Conservation (phyloP, 2,888 invertebrate species). For the Beris morrisii region DNA sequence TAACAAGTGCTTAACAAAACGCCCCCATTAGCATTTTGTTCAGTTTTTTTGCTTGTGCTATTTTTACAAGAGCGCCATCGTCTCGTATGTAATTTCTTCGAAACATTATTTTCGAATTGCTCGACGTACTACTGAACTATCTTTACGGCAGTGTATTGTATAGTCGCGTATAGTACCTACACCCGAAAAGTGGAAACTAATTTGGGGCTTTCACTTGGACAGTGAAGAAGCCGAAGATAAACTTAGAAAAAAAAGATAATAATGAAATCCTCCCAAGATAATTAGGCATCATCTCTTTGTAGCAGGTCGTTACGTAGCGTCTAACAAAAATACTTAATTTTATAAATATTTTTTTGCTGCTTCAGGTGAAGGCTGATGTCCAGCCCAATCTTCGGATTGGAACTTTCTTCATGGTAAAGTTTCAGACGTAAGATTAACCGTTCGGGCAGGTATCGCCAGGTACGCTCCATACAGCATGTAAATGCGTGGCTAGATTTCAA, state of each 20-base stretch:
- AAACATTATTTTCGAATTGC: conserved; percentile 9
- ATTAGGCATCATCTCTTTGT: conserved; percentile 27
- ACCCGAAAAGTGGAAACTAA: conserved; percentile 22
- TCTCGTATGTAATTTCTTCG: conserved; percentile 10
- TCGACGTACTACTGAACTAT: no score
- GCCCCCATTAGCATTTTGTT: conserved; percentile 24
- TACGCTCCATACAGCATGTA: conserved; percentile 11
- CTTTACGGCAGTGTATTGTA: no score
- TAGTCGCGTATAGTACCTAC: conserved; percentile 3
- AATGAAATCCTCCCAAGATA: conserved; percentile 27
- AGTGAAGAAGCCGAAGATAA: conserved; percentile 7
- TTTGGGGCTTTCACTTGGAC: conserved; percentile 28
- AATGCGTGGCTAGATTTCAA: conserved; percentile 30
- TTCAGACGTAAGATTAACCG: no score
- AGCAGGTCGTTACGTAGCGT: conserved; percentile 22
- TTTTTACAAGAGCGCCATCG: conserved; percentile 15
- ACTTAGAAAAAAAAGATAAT: conserved; percentile 12
- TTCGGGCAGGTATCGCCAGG: no score
- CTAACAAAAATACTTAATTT: no score
- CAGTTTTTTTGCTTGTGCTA: conserved; percentile 9
- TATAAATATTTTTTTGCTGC: no score
- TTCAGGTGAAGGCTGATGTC: no score
- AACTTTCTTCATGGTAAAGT: no score
- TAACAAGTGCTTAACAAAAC: conserved; percentile 17
- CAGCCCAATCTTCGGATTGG: no score